Base-by-base conservation (phyloP, 2,113 vertebrate species). In the Tetraodon nigroviridis region DNA sequence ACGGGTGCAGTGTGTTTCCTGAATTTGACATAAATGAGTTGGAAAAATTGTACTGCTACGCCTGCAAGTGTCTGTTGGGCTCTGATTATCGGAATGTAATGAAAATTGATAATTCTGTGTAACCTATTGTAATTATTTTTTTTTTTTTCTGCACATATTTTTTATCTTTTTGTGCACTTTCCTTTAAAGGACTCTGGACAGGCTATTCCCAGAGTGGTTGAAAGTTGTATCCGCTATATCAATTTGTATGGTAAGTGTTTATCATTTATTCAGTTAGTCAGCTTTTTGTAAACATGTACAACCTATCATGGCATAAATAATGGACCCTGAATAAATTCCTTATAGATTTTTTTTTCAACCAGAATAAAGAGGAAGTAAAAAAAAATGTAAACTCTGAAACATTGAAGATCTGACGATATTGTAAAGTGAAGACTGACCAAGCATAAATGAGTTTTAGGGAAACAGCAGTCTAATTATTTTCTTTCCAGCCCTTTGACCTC, bases 211-310 rank as follows among this genome's bases (percentile, higher is more conserved):
- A 92, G 95, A 44, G 92, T 99, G 41, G 97, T 99, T 62, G 97
- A 99, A 83, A 99, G 97, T 85, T 99, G 94, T 47, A 95, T 99
- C 82, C 94, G 94, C 68, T 99, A 94, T 90, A 99, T 99, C 83
- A 99, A 99, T 79, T 89, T 99, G 49, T 99, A 98, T 6, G 97
- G 97, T 99, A 89, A 94, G 92, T 78, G 12, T 37, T 37, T 37
- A 4, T 37, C 32, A 37, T 37, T 37, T 37, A 11, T 6, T 27
- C 24, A 27, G 29, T 32, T 7, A 10, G 29, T 7, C 29, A 32
- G 14, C 40, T 51, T 13, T 53, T 24, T 42, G 16, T 0, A 32
- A 42, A 32, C 20, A 24, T 22, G n/a, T 16, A 49, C 21, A 17
- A n/a, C 40, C 45, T 18, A 4, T 12, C 42, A 45, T 16, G n/a